Conservation (phyloP, 2,888 invertebrate species). For the Thymelicus lineola region DNA sequence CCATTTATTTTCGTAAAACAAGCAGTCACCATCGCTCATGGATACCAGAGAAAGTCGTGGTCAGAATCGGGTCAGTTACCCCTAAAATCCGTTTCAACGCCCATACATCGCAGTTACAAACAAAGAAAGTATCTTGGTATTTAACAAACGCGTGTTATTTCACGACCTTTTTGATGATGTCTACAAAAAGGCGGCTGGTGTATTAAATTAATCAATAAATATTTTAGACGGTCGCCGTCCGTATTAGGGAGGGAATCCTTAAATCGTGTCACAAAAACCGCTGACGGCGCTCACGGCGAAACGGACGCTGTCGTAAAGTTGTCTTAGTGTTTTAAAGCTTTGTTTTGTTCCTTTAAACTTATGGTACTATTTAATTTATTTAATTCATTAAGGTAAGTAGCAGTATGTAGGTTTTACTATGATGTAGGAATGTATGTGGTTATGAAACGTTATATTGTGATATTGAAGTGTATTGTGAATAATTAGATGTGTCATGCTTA, state of each 20-base stretch:
- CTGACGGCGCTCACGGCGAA: not conserved
- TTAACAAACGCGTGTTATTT: not conserved
- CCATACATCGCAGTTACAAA: too few relatives aligned
- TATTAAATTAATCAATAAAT: slow-evolving; percentile 10
- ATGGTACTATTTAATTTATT: not conserved
- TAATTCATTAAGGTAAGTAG: not conserved
- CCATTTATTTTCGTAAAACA: too few relatives aligned
- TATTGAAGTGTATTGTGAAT: too few relatives aligned
- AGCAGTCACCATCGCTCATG: too few relatives aligned
- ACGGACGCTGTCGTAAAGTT: slow-evolving; percentile 5
- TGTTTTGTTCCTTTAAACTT: not conserved
- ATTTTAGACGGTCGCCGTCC: slow-evolving; percentile 5
- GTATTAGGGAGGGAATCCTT: slow-evolving; percentile 1
- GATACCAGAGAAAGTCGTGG: too few relatives aligned
- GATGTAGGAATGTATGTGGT: too few relatives aligned
- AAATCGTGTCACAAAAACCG: not conserved
- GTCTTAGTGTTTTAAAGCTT: slow-evolving; percentile 6
- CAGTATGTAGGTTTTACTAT: too few relatives aligned
- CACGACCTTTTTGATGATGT: not conserved
- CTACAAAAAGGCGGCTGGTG: not conserved
- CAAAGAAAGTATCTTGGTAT: too few relatives aligned
- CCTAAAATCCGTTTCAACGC: too few relatives aligned
- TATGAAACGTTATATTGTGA: too few relatives aligned
- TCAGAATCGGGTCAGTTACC: too few relatives aligned
- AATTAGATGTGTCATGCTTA: too few relatives aligned